Base-by-base conservation (phyloP, 2,113 vertebrate species). In the Jacana jacana region DNA sequence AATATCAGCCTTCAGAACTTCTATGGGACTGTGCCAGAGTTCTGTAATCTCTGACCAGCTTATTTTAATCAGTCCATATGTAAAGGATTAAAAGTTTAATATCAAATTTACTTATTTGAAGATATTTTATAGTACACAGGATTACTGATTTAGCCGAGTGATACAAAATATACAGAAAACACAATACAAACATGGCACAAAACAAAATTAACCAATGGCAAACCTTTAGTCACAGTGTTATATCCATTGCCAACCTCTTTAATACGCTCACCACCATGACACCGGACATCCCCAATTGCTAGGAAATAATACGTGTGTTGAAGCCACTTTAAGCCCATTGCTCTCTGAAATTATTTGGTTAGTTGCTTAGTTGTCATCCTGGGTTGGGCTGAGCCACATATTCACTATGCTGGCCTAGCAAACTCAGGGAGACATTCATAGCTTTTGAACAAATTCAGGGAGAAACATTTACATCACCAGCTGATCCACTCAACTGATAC, bases 221-320 rank as follows among this genome's bases (percentile, higher is more conserved):
- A 44, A 22, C 17, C 23, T 49, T 79, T 27, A 61, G 19, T 39
- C 28, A 51, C 11, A 37, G 23, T 4, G 13, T 30, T 23, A 44
- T 63, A 57, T 11, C 18, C 3, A 3, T 37, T 54, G 37, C 9
- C 0, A 0, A 8, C 39, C 13, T 78, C 39, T 55, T 8, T 22
- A 65, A 30, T 11, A 22, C 23, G 13, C 13, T 72, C 31, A 77
- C 19, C 25, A 30, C 33, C 31, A 23, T 25, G 44, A 52, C 1
- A 7, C 17, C 33, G 39, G 28, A 4, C 23, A 71, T 30, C 8
- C 51, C 19, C 14, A 46, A 0, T 33, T 61, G 13, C 16, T 35
- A 42, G n/a, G 23, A 66, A 72, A 6, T 9, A 77, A 35, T 31
- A 31, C 0, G 0, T 37, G 5, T 55, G 10, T 23, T 49, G 19